Evolutionary conservation across 2,888 invertebrate species (phyloP), one percentile per base, ranked within the genome.

Genomic region (Omphaloscelis lunosa): DNA sequence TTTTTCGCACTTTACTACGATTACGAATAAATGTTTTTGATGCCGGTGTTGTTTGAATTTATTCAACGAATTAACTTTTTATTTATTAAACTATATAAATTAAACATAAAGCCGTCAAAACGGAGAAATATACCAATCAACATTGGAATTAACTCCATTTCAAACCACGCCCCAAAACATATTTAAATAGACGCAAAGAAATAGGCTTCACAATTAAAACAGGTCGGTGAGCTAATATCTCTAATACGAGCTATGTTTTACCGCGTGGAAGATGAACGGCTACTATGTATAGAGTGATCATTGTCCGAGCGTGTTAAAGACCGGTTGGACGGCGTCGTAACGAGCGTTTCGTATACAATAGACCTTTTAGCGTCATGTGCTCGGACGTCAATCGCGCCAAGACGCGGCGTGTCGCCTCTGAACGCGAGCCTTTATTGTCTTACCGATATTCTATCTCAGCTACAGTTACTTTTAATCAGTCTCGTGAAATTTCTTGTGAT

Each of bases 341-440:
- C 96, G 96, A 96, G 96, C 94, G 90, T 93, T 94, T 94, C 94
- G 96, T 95, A 96, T 96, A 96, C 96, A 96, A 96, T 96, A 96
- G 96, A 95, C 96, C 96, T 96, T 96, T 96, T 96, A 96, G 95
- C 95, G 96, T 96, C 96, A 96, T 92, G 93, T 92, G 94, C 93
- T 92, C 92, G 93, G 90, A 92, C 94, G 96, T 96, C 96, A 96
- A 96, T 96, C 96, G 93, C 91, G 84, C 69, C 80, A 88, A 90
- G 91, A 91, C 92, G 92, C 91, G 89, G 83, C 81, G 72, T 90
- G 90, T 86, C 92, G 90, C 90, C 90, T 90, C 93, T 95, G 93
- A 90, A 92, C 89, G 90, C 89, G 86, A 84, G 89, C 94, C 95
- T 93, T 96, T 96, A 95, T 93, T 93, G 92, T 90, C 89, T 89